These are phyloP conservation scores for Crotalus viridis DNA, from an alignment of 2,113 vertebrate genomes.

Conservation along the genomic window DNA sequence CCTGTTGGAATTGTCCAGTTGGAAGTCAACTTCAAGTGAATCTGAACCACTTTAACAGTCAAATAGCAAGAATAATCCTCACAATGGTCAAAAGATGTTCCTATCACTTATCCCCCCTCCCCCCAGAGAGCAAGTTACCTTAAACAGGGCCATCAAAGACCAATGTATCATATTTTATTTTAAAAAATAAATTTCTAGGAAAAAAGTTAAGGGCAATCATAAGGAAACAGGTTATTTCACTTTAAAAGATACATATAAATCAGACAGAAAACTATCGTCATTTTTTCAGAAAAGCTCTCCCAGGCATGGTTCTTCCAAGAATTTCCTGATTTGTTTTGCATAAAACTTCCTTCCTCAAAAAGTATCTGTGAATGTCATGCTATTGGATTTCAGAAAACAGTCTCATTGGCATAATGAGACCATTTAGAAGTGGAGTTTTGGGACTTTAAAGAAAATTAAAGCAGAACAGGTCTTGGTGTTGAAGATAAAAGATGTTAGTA, in stretches of 20 bases:
- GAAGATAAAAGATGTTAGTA: neutral
- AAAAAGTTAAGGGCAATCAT: neutral
- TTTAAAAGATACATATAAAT: neutral
- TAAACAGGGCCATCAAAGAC: neutral
- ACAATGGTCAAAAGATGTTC: neutral
- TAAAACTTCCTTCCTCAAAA: neutral
- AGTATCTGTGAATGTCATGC: neutral
- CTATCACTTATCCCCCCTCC: neutral
- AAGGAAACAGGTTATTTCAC: neutral
- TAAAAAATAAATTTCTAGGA: neutral
- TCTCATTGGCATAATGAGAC: neutral
- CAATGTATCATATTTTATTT: neutral
- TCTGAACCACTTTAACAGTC: neutral
- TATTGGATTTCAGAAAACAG: neutral
- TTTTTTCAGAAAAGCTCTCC: neutral
- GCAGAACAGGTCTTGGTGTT: neutral
- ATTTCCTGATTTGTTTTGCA: neutral
- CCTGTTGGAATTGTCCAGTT: neutral
- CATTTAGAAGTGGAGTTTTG: neutral
- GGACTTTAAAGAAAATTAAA: neutral
- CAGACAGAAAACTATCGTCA: neutral
- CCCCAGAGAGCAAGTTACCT: neutral
- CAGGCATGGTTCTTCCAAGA: neutral
- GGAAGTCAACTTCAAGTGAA: neutral
- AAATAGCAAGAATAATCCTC: neutral